Conservation (phyloP, 2,888 invertebrate species). For the Trissonchulus sp. region DNA sequence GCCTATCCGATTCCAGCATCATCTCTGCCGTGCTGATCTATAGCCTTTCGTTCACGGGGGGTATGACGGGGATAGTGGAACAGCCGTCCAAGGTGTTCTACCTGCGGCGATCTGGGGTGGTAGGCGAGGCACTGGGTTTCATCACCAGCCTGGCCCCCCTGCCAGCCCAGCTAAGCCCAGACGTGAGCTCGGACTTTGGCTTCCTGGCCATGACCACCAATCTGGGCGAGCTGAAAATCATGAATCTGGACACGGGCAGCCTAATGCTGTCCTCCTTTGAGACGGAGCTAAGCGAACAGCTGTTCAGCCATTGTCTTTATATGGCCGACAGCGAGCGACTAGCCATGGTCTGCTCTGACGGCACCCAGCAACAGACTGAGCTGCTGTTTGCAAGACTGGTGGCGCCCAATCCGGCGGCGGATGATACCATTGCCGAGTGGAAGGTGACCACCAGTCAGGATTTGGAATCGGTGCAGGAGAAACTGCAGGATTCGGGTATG, state of each 20-base stretch:
- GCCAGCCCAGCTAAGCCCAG: conserved; percentile 17
- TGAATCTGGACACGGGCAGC: conserved; percentile 60
- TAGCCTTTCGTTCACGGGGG: conserved; percentile 58
- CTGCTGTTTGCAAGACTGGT: neutral
- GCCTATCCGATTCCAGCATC: too few relatives aligned
- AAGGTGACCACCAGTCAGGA: too few relatives aligned
- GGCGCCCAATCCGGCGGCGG: neutral
- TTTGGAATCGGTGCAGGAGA: too few relatives aligned
- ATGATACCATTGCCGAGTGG: neutral
- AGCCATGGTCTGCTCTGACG: neutral
- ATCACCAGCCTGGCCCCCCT: conserved; percentile 44
- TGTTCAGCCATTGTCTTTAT: neutral
- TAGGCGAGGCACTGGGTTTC: conserved; percentile 41
- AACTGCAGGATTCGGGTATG: too few relatives aligned
- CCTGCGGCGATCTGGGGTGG: conserved; percentile 37
- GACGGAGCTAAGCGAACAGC: neutral
- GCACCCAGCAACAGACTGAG: neutral
- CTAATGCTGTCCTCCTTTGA: neutral
- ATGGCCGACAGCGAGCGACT: neutral
- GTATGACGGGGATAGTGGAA: conserved; percentile 60
- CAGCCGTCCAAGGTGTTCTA: conserved; percentile 59
- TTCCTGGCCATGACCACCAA: conserved; percentile 65
- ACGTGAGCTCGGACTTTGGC: conserved; percentile 51
- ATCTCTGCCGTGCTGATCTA: conserved; percentile 59
- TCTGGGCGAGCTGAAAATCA: conserved; percentile 68